Base-by-base conservation (phyloP, 2,888 invertebrate genomes). In the Orthosia incerta region DNA sequence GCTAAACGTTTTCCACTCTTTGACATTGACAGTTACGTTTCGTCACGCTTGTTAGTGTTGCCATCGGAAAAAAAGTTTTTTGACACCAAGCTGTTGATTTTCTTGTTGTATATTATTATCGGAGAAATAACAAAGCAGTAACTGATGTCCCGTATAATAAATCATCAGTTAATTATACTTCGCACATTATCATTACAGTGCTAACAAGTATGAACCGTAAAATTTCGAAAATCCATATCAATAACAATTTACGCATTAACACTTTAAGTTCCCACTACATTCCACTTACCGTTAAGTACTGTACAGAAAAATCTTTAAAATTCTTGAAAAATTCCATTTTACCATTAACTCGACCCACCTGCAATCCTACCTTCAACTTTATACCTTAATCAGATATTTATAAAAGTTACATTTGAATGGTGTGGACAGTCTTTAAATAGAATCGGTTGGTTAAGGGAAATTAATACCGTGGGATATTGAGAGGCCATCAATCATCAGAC, bases 401-500 rank as follows among this genome's bases (percentile, higher is more conserved):
- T 71, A 76, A 79, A 81, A 53, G 9, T 74, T 1, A 15, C 57
- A 70, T 65, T 80, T 26, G 51, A 73, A 39, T 76, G 20, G 46
- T 16, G 65, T 7, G 15, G 50, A 45, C 13, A 1, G 31, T 67
- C 71, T 71, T 71, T 80, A 74, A 80, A 82, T 75, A 80, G 61
- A 74, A 77, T 72, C 60, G 20, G 64, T 59, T 53, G 56, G 68
- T 45, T 70, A 62, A 76, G 51, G 82, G 76, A 82, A 82, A 76
- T 80, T 76, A 84, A 82, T 74, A 79, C 82, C 77, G 78, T 80
- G 82, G 74, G 83, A 84, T 74, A 76, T 57, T 72, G 71, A 63
- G 62, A 63, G 63, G 67, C 60, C 76, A 87, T 88, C 85, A 88
- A 88, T 89, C 85, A 86, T 71, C 39, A 70, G 61, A 45, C 80